Evolutionary conservation across 1,140 invertebrate species (phyloP).

Genomic region (Probaryconus sp.): DNA sequence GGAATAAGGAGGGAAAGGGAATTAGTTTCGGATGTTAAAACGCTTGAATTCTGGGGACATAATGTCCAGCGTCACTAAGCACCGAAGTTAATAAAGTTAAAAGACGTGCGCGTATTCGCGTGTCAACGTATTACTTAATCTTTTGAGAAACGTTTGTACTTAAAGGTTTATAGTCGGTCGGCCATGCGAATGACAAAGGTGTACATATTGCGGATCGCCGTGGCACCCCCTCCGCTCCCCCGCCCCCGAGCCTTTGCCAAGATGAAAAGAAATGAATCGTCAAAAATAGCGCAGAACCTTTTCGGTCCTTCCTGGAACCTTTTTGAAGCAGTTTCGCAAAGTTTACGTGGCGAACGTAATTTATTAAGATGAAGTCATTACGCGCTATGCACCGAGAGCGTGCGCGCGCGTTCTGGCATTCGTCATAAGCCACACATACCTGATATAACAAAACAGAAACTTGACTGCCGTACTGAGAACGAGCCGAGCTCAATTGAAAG

Average conservation of each 20-base stretch:
- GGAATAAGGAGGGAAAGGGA: no score
- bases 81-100: conserved; percentile 34
- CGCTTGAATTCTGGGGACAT: conserved; percentile 8
- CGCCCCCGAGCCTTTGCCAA: no score
- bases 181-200: conserved; percentile 59
- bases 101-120: conserved; percentile 39
- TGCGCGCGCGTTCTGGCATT: conserved; percentile 64
- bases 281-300: conserved; percentile 68
- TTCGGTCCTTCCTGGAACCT: conserved; percentile 70
- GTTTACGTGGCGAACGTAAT: conserved; percentile 70
- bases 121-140: conserved; percentile 60
- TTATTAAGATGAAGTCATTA: conserved; percentile 76
- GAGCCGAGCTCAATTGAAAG: conserved; percentile 53
- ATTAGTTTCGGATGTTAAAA: no score
- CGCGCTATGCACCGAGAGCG: conserved; percentile 48
- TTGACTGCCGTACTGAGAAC: conserved; percentile 39
- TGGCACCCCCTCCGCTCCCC: conserved; percentile 23
- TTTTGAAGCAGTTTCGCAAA: conserved; percentile 70
- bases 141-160: conserved; percentile 52
- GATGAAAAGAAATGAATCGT: conserved; percentile 72
- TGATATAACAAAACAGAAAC: conserved; percentile 62
- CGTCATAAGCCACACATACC: conserved; percentile 70
- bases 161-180: conserved; percentile 46
- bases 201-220: conserved; percentile 5
- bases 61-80: conserved; percentile 12